Base-by-base conservation (phyloP, 2,113 vertebrate species). In the Uria aalge region DNA sequence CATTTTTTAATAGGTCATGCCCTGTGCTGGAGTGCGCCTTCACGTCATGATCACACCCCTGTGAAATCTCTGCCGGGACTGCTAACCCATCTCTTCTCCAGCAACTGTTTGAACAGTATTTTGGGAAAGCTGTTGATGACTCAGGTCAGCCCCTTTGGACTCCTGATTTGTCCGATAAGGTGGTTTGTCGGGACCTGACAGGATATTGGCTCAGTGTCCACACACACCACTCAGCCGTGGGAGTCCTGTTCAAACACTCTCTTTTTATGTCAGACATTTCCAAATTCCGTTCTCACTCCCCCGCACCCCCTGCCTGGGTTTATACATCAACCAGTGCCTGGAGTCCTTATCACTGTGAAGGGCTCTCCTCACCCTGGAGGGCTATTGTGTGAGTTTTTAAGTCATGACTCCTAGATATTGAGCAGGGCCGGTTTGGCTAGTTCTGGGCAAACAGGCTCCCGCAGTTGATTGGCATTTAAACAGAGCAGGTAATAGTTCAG, bases 381-480 rank as follows among this genome's bases (percentile, higher is more conserved):
- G 92, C 95, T 80, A 93, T 94, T 97, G 94, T 94, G 88, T 83
- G 92, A 96, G 95, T 95, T 95, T 93, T 96, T 82, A 96, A 96
- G 95, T 92, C 88, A 55, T 89, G 94, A 96, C 93, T 97, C 92
- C 57, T 16, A 96, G 92, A 95, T 80, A 96, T 79, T 90, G 96
- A 96, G 96, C 88, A 88, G 95, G 92, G 94, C 95, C 92, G 95
- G 95, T 96, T 95, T 96, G 92, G 93, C 92, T 90, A 93, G 96
- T 97, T 96, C 97, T 97, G 93, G 97, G 96, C 94, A 96, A 97
- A 97, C 95, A 97, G 96, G 95, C 96, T 97, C 92, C 83, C 1
- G 38, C 34, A 3, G 43, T 67, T 96, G 94, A 96, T 95, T 95
- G 90, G 92, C 96, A 93, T 92, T 96, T 96, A 55, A 96, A 88